Base-by-base conservation (phyloP, 1,140 invertebrate species). In the Rhizoglyphus robini region DNA sequence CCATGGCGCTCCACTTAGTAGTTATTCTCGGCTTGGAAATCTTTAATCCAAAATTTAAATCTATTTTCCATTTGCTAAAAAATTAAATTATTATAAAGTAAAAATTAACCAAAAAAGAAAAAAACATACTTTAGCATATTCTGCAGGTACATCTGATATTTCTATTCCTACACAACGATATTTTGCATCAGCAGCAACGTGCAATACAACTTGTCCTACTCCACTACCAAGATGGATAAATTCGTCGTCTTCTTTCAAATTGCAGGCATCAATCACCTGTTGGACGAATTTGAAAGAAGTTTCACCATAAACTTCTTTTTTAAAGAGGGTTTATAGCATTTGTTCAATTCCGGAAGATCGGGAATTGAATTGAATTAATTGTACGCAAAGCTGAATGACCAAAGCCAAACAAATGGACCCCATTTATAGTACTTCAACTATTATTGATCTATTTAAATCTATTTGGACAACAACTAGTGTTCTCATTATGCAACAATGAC, bases 291-390 rank as follows among this genome's bases (percentile, higher is more conserved):
- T 93, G 75, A 90, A 97, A 54, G 90, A 94, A 31, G 94, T 98
- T 79, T 97, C 94, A 20, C 94, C 95, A 75, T 98, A 97, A 0
- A 96, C 91, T 82, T 97, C 93, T n/a, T n/a, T 15, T 94, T 92
- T 67, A 93, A 96, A 79, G 97, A 98, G 3, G 94, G 92, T 78
- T 96, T 92, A 78, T 98, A 98, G 15, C 31, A 60, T 73, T 95
- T 88, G 77, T 97, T 97, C 51, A 98, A 79, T 79, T 91, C 94
- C 70, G 96, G 92, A 62, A 94, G 94, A 77, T 98, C 93, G 54
- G 84, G 84, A 48, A 98, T 91, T 61, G 93, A 88, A 78, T 90
- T n/a, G n/a, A n/a, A n/a, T n/a, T n/a, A n/a, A n/a, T n/a, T n/a
- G n/a, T n/a, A n/a, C n/a, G n/a, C n/a, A n/a, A n/a, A n/a, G n/a